These are phyloP conservation scores for Gryon sp. DNA, from an alignment of 1,140 invertebrate species.

Conservation along the genomic window DNA sequence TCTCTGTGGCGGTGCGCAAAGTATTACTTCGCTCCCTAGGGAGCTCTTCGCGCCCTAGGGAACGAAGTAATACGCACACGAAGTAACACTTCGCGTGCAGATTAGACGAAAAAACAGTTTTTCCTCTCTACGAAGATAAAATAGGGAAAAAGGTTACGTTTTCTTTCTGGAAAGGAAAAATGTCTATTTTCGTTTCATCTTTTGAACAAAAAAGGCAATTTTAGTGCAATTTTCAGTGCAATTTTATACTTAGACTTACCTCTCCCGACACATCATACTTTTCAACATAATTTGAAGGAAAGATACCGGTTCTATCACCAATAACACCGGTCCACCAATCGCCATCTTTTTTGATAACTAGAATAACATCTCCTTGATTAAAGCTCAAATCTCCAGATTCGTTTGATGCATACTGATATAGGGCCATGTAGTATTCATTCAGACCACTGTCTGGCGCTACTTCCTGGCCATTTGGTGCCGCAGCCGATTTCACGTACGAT, in stretches of 20 bases:
- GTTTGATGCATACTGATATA: conserved; percentile 91
- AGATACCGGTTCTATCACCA: conserved; percentile 92
- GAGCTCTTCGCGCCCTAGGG: too few relatives aligned
- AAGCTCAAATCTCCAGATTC: conserved; percentile 96
- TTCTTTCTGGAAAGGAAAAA: too few relatives aligned
- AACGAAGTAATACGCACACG: too few relatives aligned
- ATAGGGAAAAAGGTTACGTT: too few relatives aligned
- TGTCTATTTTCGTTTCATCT: too few relatives aligned
- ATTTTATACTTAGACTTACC: conserved; percentile 68
- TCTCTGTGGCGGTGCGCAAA: too few relatives aligned
- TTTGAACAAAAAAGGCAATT: too few relatives aligned
- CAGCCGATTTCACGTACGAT: conserved; percentile 84
- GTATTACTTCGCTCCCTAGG: too few relatives aligned
- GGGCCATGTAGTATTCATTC: conserved; percentile 89
- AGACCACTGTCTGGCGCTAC: conserved; percentile 53
- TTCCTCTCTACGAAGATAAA: too few relatives aligned
- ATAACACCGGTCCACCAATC: conserved; percentile 99
- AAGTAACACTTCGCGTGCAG: too few relatives aligned
- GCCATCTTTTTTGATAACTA: conserved; percentile 92
- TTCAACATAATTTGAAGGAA: conserved; percentile 96
- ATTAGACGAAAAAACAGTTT: too few relatives aligned
- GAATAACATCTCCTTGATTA: conserved; percentile 93
- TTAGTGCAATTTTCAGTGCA: too few relatives aligned
- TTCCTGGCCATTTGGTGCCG: conserved; percentile 58
- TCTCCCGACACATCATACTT: conserved; percentile 78